A percentile compares a stretch with the other conserved stretches of the same genome.
Evolutionary conservation across 1,140 invertebrate genomes (phyloP).

Genomic region (Thaumatotibia leucotreta): DNA sequence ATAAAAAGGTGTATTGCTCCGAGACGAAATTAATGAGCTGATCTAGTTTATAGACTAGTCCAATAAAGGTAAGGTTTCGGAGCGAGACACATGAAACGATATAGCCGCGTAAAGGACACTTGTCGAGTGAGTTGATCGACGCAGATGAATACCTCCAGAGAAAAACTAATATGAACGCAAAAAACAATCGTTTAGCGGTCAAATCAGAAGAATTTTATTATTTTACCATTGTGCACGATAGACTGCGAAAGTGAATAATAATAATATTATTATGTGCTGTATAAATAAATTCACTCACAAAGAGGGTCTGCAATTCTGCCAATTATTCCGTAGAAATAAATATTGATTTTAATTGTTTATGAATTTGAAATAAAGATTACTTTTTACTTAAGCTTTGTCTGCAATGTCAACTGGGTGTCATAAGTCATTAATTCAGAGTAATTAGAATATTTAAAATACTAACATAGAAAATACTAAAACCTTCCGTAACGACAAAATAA

Average conservation of each 20-base stretch:
- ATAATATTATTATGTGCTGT: too few species aligned
- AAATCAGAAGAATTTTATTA: not conserved
- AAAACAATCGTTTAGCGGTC: conserved; percentile 8
- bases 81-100: conserved; percentile 48
- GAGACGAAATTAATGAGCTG: conserved; percentile 62
- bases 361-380: too few species aligned
- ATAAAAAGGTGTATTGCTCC: conserved; percentile 48
- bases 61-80: conserved; percentile 60
- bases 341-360: too few species aligned
- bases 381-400: too few species aligned
- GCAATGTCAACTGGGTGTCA: too few species aligned
- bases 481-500: not conserved
- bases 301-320: too few species aligned
- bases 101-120: conserved; percentile 57
- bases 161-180: too few species aligned
- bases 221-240: not conserved
- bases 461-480: not conserved
- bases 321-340: too few species aligned
- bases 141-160: conserved; percentile 56
- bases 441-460: not conserved
- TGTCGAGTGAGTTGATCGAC: conserved; percentile 59
- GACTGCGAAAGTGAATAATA: too few species aligned
- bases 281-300: too few species aligned
- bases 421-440: too few species aligned
- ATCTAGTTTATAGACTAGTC: conserved; percentile 64